A percentile compares a stretch with the other conserved stretches of the same genome.
Evolutionary conservation across 2,888 invertebrate species (phyloP).

Genomic region (Xestobium rufovillosum): DNA sequence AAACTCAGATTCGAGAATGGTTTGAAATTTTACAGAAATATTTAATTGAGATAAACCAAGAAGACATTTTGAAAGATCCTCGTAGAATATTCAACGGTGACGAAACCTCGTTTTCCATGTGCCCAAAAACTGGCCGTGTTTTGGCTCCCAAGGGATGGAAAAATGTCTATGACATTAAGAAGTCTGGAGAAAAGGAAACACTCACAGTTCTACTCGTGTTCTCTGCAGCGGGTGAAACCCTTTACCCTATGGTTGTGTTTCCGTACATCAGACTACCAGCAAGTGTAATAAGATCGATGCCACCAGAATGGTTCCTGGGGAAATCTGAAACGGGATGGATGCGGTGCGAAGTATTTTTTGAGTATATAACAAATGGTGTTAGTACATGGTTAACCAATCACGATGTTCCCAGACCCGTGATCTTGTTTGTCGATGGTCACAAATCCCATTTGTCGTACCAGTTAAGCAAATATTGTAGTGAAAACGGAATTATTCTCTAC

Average conservation of each 20-base stretch:
- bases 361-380: conserved; percentile 23
- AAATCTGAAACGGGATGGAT: conserved; percentile 28
- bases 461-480: conserved; percentile 25
- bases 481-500: conserved; percentile 27
- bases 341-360: conserved; percentile 24
- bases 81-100: too few relatives aligned
- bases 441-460: conserved; percentile 26
- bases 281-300: too few relatives aligned
- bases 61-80: too few relatives aligned
- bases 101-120: conserved; percentile 3
- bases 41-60: too few relatives aligned
- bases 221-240: too few relatives aligned
- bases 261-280: too few relatives aligned
- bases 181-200: too few relatives aligned
- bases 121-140: conserved; percentile 4
- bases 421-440: conserved; percentile 29
- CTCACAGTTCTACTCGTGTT: background rate
- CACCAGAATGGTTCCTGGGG: conserved; percentile 19
- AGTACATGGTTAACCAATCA: conserved; percentile 20
- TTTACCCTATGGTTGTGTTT: too few relatives aligned
- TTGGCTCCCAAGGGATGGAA: conserved; percentile 2
- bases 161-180: too few relatives aligned
- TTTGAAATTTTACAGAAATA: too few relatives aligned
- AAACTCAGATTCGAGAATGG: too few relatives aligned
- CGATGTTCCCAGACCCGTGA: conserved; percentile 21